These are phyloP conservation scores for Seira ritae DNA, from an alignment of 2,888 invertebrate species.

Conservation along the genomic window DNA sequence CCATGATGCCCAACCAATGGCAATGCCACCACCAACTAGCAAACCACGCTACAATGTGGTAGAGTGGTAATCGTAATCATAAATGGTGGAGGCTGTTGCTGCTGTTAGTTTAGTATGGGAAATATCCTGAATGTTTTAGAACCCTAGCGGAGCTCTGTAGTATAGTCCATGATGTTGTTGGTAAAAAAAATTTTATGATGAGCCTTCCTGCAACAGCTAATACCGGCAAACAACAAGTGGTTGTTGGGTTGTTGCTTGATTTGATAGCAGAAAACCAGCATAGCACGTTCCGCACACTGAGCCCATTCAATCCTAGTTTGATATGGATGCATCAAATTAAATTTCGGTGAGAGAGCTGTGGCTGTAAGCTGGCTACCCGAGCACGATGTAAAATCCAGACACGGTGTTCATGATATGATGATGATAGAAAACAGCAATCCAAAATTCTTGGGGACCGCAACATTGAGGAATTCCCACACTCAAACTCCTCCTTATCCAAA, in stretches of 20 bases:
- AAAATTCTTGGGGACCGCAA: neutral
- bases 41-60: too few relatives aligned
- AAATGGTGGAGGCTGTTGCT: neutral
- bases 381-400: neutral
- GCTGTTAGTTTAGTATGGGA: conserved; percentile 1
- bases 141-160: neutral
- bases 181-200: too few relatives aligned
- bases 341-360: neutral
- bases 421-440: neutral
- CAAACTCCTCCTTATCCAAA: too few relatives aligned
- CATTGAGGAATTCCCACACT: conserved; percentile 15
- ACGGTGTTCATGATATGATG: neutral
- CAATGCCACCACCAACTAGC: neutral
- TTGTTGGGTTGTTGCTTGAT: neutral
- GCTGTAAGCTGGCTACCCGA: neutral
- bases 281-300: conserved; percentile 58
- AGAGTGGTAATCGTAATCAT: too few relatives aligned
- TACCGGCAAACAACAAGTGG: conserved; percentile 60
- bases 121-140: conserved; percentile 11
- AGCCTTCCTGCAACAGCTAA: conserved; percentile 60
- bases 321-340: conserved; percentile 27
- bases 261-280: conserved; percentile 20
- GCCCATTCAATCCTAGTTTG: conserved; percentile 8
- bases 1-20: conserved; percentile 7
- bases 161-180: conserved; percentile 6